phyloP scores from a whole-genome alignment of 2,888 invertebrate genomes.

The Neoscelio sp. region DNA sequence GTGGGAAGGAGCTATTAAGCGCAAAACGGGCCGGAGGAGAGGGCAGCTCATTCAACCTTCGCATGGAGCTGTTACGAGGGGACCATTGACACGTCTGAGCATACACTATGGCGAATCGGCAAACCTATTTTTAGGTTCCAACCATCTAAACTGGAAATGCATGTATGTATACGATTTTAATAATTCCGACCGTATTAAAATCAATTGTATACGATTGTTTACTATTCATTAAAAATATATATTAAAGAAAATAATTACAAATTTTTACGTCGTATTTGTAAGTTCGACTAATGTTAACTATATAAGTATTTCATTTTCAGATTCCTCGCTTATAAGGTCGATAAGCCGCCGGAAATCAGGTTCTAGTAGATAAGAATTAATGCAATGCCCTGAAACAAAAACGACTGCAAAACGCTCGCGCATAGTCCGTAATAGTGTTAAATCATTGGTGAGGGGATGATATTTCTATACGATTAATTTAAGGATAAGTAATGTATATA shows the following conservation, averaged over 20 bases:
- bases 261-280: background rate
- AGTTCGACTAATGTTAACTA: too few species aligned
- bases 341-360: constrained; percentile 79
- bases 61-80: constrained; percentile 97
- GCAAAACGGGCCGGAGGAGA: constrained; percentile 92
- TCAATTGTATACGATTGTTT: too few species aligned
- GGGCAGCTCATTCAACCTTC: constrained; percentile 95
- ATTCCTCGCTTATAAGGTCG: constrained; percentile 79
- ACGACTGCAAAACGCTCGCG: constrained; percentile 75
- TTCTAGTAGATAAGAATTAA: constrained; percentile 73
- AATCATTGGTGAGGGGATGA: constrained; percentile 81
- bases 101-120: constrained; percentile 15
- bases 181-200: too few species aligned
- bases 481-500: constrained; percentile 64
- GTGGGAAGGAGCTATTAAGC: constrained; percentile 96
- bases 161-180: constrained; percentile 40
- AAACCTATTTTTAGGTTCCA: constrained; percentile 21
- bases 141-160: constrained; percentile 53
- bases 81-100: constrained; percentile 88
- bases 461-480: constrained; percentile 76
- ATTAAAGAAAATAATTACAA: too few species aligned
- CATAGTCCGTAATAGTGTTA: constrained; percentile 77
- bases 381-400: constrained; percentile 67
- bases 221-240: too few species aligned
- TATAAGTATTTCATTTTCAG: constrained; percentile 71